Conservation (phyloP, 2,113 vertebrate species). For the Aegithalos caudatus region DNA sequence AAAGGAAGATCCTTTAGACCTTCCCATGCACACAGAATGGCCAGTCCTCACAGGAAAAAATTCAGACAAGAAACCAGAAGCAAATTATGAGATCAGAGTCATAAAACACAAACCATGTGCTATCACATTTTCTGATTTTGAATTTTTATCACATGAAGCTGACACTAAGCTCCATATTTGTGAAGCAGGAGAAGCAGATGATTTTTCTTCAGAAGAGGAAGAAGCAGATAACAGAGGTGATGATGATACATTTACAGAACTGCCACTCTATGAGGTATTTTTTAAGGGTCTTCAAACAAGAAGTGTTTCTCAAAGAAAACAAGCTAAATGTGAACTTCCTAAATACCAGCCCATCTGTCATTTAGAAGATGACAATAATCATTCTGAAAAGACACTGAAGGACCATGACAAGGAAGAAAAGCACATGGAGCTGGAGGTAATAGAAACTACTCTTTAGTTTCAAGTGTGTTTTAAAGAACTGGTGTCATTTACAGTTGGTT, state of each 20-base stretch:
- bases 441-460: background rate
- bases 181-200: slow-evolving; percentile 56
- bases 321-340: slow-evolving; percentile 2
- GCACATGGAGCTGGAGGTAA: slow-evolving; percentile 69
- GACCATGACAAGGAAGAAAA: slow-evolving; percentile 61
- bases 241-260: slow-evolving; percentile 66
- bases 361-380: background rate
- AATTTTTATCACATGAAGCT: background rate
- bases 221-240: slow-evolving; percentile 35
- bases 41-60: background rate
- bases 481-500: background rate
- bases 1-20: background rate
- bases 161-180: slow-evolving; percentile 12
- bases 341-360: slow-evolving; percentile 3
- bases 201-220: slow-evolving; percentile 64
- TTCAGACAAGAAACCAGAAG: background rate
- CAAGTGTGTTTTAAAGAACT: background rate
- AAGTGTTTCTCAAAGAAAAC: slow-evolving; percentile 37
- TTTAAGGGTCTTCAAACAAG: slow-evolving; percentile 15
- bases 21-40: background rate
- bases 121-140: slow-evolving; percentile 75
- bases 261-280: slow-evolving; percentile 31
- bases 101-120: slow-evolving; percentile 75
- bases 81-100: slow-evolving; percentile 53
- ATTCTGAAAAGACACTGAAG: slow-evolving; percentile 15